Percentiles rank a stretch among this genome's conserved stretches.
These are phyloP conservation scores for Clavelina lepadiformis DNA, from an alignment of 23 tunicate genomes.

Conservation along the genomic window DNA sequence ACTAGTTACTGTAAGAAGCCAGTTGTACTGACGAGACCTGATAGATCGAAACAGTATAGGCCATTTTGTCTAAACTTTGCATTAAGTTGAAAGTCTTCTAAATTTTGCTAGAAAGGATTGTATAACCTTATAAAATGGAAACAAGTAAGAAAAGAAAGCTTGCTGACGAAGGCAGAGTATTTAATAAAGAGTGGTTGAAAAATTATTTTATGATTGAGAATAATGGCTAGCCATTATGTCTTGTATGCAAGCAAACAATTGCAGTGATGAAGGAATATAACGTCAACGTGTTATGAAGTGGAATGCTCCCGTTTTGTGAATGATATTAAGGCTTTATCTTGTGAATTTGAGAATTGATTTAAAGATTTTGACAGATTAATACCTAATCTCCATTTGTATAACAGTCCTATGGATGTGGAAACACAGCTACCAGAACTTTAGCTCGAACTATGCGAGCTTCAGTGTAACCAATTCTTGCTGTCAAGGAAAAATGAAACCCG, in stretches of 20 bases:
- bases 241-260: no score
- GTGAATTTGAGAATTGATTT: no score
- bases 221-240: no score
- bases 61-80: not conserved
- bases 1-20: conserved; percentile 3
- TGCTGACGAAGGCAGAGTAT: conserved; percentile 7
- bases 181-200: not conserved
- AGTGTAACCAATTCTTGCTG: conserved; percentile 20
- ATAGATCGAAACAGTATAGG: conserved; percentile 4
- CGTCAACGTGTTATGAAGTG: conserved; percentile 24
- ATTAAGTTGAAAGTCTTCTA: conserved; percentile 1
- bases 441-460: conserved; percentile 30
- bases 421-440: no score
- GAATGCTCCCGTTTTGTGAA: no score
- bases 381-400: conserved; percentile 4
- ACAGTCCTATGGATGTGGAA: not conserved
- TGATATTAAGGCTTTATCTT: no score
- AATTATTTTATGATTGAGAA: no score
- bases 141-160: not conserved
- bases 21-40: conserved; percentile 1
- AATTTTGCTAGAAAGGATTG: no score
- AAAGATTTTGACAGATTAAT: no score
- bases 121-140: not conserved
- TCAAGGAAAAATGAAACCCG: conserved; percentile 31
- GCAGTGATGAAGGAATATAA: conserved; percentile 49